These are phyloP conservation scores for Epizoanthus fatuus DNA, from an alignment of 92 coral and sea anemone genomes.

Conservation along the genomic window DNA sequence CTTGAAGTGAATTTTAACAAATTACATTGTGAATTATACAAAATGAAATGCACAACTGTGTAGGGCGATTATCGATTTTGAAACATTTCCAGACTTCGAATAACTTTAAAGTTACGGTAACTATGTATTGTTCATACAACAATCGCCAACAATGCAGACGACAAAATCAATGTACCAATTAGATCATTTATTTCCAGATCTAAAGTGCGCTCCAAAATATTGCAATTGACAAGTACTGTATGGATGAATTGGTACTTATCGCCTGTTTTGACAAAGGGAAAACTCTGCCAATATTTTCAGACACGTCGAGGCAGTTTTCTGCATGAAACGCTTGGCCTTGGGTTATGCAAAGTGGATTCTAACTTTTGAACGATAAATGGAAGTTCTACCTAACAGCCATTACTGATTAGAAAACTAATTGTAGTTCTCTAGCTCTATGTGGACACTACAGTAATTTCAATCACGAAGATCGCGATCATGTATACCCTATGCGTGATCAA, in stretches of 20 bases:
- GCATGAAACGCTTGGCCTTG: not conserved
- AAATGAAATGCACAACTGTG: no score
- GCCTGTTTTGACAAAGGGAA: not conserved
- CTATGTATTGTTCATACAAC: no score
- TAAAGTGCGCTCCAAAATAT: no score
- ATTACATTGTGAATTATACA: no score
- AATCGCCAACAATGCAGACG: no score
- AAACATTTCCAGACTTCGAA: no score
- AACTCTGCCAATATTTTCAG: constrained; percentile 2
- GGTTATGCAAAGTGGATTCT: not conserved
- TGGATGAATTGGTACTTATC: not conserved
- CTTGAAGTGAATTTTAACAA: no score
- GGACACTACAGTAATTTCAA: not conserved
- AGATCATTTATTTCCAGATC: no score
- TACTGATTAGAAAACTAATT: no score
- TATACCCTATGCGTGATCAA: not conserved
- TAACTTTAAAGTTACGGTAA: no score
- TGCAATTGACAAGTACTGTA: constrained; percentile 24
- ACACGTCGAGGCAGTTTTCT: not conserved
- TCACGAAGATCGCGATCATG: not conserved
- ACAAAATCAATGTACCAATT: no score
- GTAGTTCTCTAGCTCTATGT: not conserved
- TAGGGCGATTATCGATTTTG: no score
- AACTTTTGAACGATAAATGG: not conserved
- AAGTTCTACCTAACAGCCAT: not conserved